Conservation (phyloP, 2,797 vertebrate species). For the Etheostoma perlongum region DNA sequence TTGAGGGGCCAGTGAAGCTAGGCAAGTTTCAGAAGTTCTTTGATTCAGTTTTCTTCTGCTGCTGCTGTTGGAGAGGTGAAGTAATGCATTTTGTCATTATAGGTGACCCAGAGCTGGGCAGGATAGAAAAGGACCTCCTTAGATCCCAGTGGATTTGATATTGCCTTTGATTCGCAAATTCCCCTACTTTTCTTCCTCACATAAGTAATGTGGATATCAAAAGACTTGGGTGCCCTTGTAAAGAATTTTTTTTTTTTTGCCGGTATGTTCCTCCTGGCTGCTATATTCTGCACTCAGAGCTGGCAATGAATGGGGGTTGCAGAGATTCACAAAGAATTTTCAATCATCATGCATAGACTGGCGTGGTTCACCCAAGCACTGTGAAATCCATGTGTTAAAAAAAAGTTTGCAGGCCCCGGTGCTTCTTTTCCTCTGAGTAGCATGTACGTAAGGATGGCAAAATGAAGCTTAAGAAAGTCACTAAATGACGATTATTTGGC, state of each 20-base stretch:
- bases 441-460: background rate
- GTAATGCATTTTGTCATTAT: constrained; percentile 36
- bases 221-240: constrained; percentile 23
- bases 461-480: too few relatives aligned
- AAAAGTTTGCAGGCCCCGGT: constrained; percentile 14
- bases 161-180: constrained; percentile 20
- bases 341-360: constrained; percentile 38
- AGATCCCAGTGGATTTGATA: constrained; percentile 28
- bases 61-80: constrained; percentile 6
- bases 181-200: constrained; percentile 3
- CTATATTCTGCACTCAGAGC: constrained; percentile 21
- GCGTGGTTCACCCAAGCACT: constrained; percentile 37
- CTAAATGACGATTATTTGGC: too few relatives aligned
- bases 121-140: constrained; percentile 19
- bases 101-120: constrained; percentile 30
- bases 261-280: constrained; percentile 16
- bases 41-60: constrained; percentile 30
- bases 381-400: constrained; percentile 32
- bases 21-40: constrained; percentile 20
- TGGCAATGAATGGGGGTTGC: background rate
- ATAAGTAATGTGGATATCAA: constrained; percentile 16
- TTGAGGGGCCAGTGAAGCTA: constrained; percentile 6
- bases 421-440: constrained; percentile 14
- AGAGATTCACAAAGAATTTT: constrained; percentile 38
- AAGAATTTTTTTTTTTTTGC: constrained; percentile 12